Evolutionary conservation across 2,888 invertebrate species (phyloP), one percentile per base, ranked within the genome.

Genomic region (Helicoverpa assulta): DNA sequence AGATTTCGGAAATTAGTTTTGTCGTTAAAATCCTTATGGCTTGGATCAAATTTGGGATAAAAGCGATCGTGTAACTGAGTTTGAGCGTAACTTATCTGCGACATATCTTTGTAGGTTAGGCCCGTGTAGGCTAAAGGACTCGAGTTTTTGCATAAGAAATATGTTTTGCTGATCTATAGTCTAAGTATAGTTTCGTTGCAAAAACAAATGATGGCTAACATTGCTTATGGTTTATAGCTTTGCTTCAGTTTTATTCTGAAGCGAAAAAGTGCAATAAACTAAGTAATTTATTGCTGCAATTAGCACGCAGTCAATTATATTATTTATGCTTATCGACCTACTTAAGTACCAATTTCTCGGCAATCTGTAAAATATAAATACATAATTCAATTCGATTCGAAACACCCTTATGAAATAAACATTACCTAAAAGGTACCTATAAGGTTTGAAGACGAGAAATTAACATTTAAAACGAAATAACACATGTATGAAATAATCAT

Each of bases 391-490:
- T 76, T 69, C 73, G 56, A 70, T 73, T 8, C 33, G 10, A 33
- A 70, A 66, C 59, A 78, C 18, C 56, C 62, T 56, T 47, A 63
- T 54, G 66, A 68, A 70, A 77, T 69, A 63, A 74, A 69, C 65
- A 76, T 73, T 73, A 59, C 29, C 26, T 26, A 26, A 3, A 4
- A 52, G 59, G 69, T 52, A 26, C 26, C 26, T 26, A 26, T 26
- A 26, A 56, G 69, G 69, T 73, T 60, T 59, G 47, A 61, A 63
- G 70, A 66, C 74, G 43, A 50, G 78, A 74, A 63, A 77, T 77
- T 74, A 78, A 47, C 78, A 70, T 77, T 78, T 78, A 70, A 77
- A 79, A 75, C 64, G 65, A 75, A 79, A 78, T 67, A 74, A 68
- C 76, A 79, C 55, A 79, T 63, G 67, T 71, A 71, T 67, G 79